These are phyloP conservation scores for Drosophila pseudoananassae DNA, from an alignment of 1,140 invertebrate species.

Conservation along the genomic window DNA sequence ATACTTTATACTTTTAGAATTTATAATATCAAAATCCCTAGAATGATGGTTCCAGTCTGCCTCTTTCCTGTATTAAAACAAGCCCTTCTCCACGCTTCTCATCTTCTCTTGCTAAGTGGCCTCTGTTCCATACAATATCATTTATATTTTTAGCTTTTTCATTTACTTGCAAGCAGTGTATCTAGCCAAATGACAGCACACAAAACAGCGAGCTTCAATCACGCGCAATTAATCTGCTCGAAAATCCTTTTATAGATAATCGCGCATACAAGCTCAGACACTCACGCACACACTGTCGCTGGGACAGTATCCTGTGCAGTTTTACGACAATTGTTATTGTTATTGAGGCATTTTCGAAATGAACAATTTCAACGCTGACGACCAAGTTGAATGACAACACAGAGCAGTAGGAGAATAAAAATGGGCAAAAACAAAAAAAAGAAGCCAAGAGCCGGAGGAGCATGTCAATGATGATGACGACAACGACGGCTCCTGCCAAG, in stretches of 20 bases:
- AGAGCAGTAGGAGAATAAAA: slow-evolving; percentile 25
- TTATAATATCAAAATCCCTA: no score
- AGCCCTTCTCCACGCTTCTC: no score
- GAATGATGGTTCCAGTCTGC: no score
- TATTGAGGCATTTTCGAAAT: slow-evolving; percentile 83
- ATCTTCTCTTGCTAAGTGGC: not conserved
- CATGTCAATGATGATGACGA: slow-evolving; percentile 72
- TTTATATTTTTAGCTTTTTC: not conserved
- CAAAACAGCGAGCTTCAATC: slow-evolving; percentile 71
- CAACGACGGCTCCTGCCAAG: slow-evolving; percentile 43
- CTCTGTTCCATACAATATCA: not conserved
- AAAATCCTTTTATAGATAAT: slow-evolving; percentile 82
- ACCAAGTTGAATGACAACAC: slow-evolving; percentile 75
- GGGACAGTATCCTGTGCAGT: slow-evolving; percentile 70
- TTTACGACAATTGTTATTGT: slow-evolving; percentile 83
- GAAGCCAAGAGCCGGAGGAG: slow-evolving; percentile 50
- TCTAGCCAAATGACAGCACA: slow-evolving; percentile 31
- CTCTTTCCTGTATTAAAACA: no score
- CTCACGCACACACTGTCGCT: not conserved
- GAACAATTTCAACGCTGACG: slow-evolving; percentile 79
- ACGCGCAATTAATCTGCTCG: slow-evolving; percentile 80
- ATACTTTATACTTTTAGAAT: no score
- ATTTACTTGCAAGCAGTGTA: slow-evolving; percentile 22
- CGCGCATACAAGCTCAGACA: slow-evolving; percentile 66
- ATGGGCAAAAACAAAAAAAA: not conserved